These are phyloP conservation scores for Diuraphis noxia DNA, from an alignment of 1,140 invertebrate species.

Conservation along the genomic window DNA sequence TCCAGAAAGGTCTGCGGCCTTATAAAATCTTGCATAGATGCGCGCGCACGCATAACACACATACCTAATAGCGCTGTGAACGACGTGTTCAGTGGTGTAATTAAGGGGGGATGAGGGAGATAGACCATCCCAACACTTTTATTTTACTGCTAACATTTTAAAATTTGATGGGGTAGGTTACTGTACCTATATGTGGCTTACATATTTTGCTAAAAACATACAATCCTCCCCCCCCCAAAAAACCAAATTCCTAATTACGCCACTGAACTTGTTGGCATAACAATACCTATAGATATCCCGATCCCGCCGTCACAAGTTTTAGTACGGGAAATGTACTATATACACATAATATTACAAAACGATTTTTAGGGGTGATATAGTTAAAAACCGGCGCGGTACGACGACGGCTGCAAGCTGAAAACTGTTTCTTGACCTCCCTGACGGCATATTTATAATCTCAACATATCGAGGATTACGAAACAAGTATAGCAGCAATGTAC, in stretches of 20 bases:
- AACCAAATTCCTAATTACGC: too few relatives aligned
- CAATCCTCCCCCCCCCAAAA: too few relatives aligned
- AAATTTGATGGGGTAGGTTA: too few relatives aligned
- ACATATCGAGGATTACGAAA: background rate
- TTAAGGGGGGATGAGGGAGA: too few relatives aligned
- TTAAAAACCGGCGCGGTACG: too few relatives aligned
- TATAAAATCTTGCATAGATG: background rate
- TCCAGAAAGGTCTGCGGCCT: constrained; percentile 25
- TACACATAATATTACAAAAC: background rate
- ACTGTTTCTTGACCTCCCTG: background rate
- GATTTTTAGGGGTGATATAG: too few relatives aligned
- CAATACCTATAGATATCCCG: too few relatives aligned
- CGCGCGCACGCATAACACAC: background rate
- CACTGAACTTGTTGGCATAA: background rate
- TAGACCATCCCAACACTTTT: too few relatives aligned
- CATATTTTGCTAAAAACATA: too few relatives aligned
- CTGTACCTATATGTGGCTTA: too few relatives aligned
- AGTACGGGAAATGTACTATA: background rate
- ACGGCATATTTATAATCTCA: background rate
- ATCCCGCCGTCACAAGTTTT: background rate
- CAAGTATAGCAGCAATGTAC: background rate
- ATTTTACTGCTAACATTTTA: too few relatives aligned
- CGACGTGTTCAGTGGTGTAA: background rate
- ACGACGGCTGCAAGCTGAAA: background rate
- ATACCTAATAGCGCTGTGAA: too few relatives aligned